Evolutionary conservation across 2,797 vertebrate genomes (phyloP).

Genomic region (Basileuterus tristriatus): DNA sequence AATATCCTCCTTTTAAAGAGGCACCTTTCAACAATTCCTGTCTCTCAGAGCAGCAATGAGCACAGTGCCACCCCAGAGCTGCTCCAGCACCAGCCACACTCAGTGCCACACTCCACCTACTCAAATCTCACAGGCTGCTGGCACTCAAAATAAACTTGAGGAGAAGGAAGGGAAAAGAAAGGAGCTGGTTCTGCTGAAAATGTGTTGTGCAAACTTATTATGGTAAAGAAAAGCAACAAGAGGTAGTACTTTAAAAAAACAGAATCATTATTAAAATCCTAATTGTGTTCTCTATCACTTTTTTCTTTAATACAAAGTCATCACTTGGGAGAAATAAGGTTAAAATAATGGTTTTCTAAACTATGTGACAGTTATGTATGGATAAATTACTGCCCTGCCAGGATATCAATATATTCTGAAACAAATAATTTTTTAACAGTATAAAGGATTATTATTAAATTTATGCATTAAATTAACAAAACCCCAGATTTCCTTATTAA

Average conservation of each 20-base stretch:
- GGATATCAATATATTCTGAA: background rate
- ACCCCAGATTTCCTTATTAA: background rate
- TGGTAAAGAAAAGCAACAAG: background rate
- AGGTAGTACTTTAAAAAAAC: background rate
- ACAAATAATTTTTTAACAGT: background rate
- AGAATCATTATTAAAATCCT: background rate
- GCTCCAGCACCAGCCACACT: background rate
- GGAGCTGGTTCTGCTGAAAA: background rate
- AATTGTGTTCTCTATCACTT: background rate
- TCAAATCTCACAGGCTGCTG: background rate
- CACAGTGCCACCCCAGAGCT: background rate
- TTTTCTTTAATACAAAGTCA: background rate
- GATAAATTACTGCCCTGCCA: background rate
- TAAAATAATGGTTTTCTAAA: background rate
- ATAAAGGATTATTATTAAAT: background rate
- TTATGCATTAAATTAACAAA: background rate
- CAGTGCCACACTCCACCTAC: background rate
- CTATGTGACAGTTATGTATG: accelerated
- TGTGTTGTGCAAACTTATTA: background rate
- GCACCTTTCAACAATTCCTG: background rate
- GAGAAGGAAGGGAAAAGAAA: background rate
- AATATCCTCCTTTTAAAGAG: background rate
- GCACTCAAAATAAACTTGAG: background rate
- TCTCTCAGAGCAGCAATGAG: background rate
- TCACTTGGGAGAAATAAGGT: background rate